These are phyloP conservation scores for Plotosus lineatus DNA, from an alignment of 2,113 vertebrate genomes.

Conservation along the genomic window DNA sequence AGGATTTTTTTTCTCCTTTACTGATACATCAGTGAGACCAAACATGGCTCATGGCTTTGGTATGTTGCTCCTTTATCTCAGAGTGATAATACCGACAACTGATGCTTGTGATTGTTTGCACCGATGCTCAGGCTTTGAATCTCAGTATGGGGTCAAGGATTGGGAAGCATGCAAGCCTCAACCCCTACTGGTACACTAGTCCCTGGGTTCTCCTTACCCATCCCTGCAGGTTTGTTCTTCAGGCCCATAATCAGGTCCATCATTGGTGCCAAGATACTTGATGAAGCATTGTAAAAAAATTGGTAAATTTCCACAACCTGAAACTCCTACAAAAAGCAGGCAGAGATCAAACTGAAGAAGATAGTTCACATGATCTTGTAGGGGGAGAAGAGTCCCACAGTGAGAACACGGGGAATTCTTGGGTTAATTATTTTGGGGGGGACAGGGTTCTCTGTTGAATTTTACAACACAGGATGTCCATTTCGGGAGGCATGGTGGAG, in stretches of 20 bases:
- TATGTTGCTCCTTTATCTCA: conserved; percentile 49
- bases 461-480: neutral
- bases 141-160: conserved; percentile 1
- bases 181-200: neutral
- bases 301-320: neutral
- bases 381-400: neutral
- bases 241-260: conserved; percentile 31
- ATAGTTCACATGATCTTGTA: neutral
- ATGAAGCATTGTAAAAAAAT: neutral
- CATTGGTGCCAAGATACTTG: conserved; percentile 24
- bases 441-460: neutral
- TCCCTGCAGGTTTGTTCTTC: neutral
- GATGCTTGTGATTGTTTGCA: conserved; percentile 41
- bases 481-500: no score
- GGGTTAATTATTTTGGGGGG: neutral
- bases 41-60: conserved; percentile 47
- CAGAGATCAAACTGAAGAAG: neutral
- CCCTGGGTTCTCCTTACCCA: neutral
- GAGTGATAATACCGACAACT: conserved; percentile 27
- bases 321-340: neutral
- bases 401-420: neutral
- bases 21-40: conserved; percentile 52
- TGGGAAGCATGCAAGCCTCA: conserved; percentile 45
- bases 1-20: conserved; percentile 49
- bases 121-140: conserved; percentile 13